Conservation (phyloP, 37 sponge, comb jelly and placozoan genomes). For the Eunapius fragilis region DNA sequence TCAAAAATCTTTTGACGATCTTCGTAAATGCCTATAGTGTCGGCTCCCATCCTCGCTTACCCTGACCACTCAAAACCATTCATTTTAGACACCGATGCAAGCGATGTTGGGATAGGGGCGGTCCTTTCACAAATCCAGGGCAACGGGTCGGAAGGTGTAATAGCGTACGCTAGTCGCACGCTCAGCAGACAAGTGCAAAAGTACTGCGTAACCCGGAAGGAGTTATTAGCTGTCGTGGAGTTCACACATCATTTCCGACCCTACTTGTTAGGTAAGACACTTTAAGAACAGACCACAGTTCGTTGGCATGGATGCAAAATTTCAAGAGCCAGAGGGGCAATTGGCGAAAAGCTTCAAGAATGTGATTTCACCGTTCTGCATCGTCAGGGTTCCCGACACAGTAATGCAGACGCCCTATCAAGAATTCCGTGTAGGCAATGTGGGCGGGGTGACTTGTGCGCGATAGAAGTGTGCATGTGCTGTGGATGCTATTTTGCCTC, state of each 20-base stretch:
- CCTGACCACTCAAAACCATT: neutral
- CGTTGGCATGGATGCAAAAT: constrained; percentile 30
- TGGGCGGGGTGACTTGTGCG: neutral
- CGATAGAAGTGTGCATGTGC: no score
- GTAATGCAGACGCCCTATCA: constrained; percentile 21
- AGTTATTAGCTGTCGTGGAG: neutral
- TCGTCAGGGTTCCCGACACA: neutral
- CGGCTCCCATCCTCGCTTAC: constrained; percentile 2
- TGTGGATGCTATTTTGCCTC: no score
- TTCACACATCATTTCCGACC: neutral
- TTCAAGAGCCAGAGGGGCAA: constrained; percentile 42
- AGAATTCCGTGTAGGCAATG: constrained; percentile 12
- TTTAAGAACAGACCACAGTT: constrained; percentile 8
- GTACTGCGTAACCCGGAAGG: neutral
- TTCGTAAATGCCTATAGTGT: constrained; percentile 14
- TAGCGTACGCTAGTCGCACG: neutral
- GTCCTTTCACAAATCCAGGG: neutral
- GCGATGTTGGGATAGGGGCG: neutral
- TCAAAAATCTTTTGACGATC: constrained; percentile 29
- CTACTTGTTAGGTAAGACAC: neutral
- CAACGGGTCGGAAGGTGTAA: neutral
- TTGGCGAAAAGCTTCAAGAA: constrained; percentile 35
- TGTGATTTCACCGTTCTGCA: constrained; percentile 15
- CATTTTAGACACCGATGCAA: neutral
- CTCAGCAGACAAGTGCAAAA: neutral